Evolutionary conservation across 2,797 vertebrate species (phyloP).

Genomic region (Oceanodroma leucorhoa): DNA sequence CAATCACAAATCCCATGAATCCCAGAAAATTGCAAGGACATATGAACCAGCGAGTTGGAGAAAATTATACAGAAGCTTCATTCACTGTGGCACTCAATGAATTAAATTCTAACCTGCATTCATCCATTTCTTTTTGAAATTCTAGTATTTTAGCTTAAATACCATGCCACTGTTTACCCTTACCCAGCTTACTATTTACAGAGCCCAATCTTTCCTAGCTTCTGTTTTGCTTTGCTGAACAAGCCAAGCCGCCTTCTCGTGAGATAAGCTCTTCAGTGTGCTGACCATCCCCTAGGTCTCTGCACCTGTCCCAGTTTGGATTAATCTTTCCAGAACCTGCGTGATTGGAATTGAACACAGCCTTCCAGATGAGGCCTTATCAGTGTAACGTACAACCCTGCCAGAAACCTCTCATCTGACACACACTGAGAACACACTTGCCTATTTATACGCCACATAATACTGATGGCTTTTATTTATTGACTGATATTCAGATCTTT

Average conservation of each 20-base stretch:
- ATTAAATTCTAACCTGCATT: not conserved
- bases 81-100: not conserved
- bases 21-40: not conserved
- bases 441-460: not conserved
- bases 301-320: slow-evolving; percentile 37
- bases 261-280: not conserved
- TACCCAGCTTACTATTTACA: not conserved
- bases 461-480: slow-evolving; percentile 4
- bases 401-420: slow-evolving; percentile 36
- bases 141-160: not conserved
- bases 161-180: not conserved
- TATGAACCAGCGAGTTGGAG: not conserved
- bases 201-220: not conserved
- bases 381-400: not conserved
- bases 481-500: not conserved
- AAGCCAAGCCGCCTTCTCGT: not conserved
- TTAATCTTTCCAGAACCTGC: slow-evolving; percentile 34
- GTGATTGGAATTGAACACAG: not conserved
- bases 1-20: not conserved
- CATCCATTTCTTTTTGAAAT: not conserved
- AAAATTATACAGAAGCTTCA: not conserved
- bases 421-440: not conserved
- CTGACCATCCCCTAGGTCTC: not conserved
- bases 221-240: not conserved
- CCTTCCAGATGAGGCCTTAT: slow-evolving; percentile 10